Percentiles rank a stretch among this genome's conserved stretches.
Conservation (phyloP, 2,888 invertebrate genomes). For the Agrotis puta region DNA sequence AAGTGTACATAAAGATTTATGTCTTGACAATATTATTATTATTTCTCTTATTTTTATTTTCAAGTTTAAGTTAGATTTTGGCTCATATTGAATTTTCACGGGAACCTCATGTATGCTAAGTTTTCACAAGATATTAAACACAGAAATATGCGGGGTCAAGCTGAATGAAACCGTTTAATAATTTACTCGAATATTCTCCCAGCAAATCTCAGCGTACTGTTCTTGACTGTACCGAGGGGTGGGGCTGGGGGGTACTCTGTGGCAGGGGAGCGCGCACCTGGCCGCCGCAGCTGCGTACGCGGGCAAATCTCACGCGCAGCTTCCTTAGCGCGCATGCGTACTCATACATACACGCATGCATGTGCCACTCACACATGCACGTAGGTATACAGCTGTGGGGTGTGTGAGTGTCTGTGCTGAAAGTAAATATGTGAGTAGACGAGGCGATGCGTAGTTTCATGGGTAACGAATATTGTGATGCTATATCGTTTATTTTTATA, state of each 20-base stretch:
- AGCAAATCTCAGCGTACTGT: slow-evolving; percentile 60
- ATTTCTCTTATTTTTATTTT: no score
- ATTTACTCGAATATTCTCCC: slow-evolving; percentile 37
- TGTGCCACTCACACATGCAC: slow-evolving; percentile 20
- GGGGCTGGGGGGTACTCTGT: slow-evolving; percentile 75
- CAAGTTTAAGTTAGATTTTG: no score
- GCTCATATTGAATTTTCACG: no score
- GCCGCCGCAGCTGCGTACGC: slow-evolving; percentile 88
- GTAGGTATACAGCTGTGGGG: slow-evolving; percentile 51
- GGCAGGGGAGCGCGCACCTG: slow-evolving; percentile 87
- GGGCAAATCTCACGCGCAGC: slow-evolving; percentile 90
- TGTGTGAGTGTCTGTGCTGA: slow-evolving; percentile 44
- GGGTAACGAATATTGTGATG: slow-evolving; percentile 19
- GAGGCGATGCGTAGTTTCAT: slow-evolving; percentile 47
- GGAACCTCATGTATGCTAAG: no score
- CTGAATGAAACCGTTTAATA: not conserved
- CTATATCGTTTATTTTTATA: not conserved
- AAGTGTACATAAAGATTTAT: no score
- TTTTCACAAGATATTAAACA: no score
- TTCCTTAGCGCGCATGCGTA: slow-evolving; percentile 88
- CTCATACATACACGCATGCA: slow-evolving; percentile 67
- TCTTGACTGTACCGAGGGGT: slow-evolving; percentile 77
- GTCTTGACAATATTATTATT: no score
- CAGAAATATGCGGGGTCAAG: no score
- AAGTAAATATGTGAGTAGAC: slow-evolving; percentile 50